Evolutionary conservation across 1,140 invertebrate genomes (phyloP).

Genomic region (Stegodyphus dumicola): DNA sequence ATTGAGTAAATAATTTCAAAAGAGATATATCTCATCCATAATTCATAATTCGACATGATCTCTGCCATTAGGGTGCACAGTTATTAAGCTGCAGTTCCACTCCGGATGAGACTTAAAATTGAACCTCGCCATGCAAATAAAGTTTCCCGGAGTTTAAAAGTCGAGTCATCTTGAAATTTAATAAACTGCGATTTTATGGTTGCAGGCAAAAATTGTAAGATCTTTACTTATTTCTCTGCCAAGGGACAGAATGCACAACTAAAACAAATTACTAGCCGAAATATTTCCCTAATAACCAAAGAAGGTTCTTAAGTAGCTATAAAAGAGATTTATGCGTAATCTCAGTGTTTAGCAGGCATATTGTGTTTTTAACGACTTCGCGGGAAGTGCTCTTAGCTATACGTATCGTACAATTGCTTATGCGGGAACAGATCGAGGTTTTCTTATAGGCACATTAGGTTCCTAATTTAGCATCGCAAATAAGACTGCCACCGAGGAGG

Average conservation of each 20-base stretch:
- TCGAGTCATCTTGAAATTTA: conserved; percentile 24
- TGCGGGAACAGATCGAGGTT: conserved; percentile 1
- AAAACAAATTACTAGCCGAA: conserved; percentile 30
- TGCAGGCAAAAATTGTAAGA: conserved; percentile 26
- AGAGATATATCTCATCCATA: conserved; percentile 32
- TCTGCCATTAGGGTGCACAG: conserved; percentile 2
- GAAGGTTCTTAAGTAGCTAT: conserved; percentile 41
- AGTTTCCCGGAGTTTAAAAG: conserved; percentile 19
- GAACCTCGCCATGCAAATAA: conserved; percentile 35
- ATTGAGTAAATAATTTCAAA: conserved; percentile 34
- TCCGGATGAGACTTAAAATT: background rate
- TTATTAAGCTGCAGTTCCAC: conserved; percentile 21
- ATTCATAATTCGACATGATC: conserved; percentile 46
- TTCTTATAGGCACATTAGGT: conserved; percentile 18
- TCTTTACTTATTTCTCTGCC: background rate
- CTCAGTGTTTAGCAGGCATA: conserved; percentile 39
- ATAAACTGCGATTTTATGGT: conserved; percentile 42
- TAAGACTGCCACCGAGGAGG: background rate
- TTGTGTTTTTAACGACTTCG: conserved; percentile 48
- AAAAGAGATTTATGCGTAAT: conserved; percentile 54
- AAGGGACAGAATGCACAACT: conserved; percentile 15
- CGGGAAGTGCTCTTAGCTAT: background rate
- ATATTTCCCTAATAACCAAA: conserved; percentile 34
- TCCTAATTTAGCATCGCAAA: conserved; percentile 7
- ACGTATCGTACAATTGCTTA: background rate